Base-by-base conservation (phyloP, 37 sponge, comb jelly and placozoan species). In the Eunapius fragilis region DNA sequence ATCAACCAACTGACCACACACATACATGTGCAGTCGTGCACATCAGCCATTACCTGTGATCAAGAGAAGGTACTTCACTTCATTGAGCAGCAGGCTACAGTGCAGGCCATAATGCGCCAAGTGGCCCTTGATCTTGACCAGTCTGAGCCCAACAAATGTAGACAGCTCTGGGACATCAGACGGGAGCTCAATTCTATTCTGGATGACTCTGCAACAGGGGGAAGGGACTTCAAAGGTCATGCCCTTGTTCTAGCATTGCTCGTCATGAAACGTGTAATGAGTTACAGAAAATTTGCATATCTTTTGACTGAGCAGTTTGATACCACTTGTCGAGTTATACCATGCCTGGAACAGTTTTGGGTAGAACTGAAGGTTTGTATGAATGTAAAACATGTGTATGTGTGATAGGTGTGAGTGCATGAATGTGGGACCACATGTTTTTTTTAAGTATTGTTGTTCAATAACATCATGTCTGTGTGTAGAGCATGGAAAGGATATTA, bases 1-100 rank as follows among this genome's bases (percentile, higher is more conserved):
- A 58, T 58, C 6, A 12, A 2, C 58, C 6, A 2, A 11, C 14
- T n/a, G n/a, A n/a, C n/a, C n/a, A n/a, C n/a, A n/a, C n/a, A n/a
- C n/a, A n/a, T n/a, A n/a, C n/a, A n/a, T n/a, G n/a, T n/a, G n/a
- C n/a, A n/a, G n/a, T n/a, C n/a, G n/a, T n/a, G 58, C 14, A 58
- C 0, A 11, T 58, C 58, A 11, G 14, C 58, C 58, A 58, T 19
- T 19, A 58, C 6, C 19, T 17, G 19, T 17, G 22, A 58, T 58
- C 19, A 74, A 22, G 80, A 86, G 67, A 82, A 32, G 80, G 68
- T 91, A 2, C 70, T 95, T 0, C 79, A 90, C 9, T 88, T 90
- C 31, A 90, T 96, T 25, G 96, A 96, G 72, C 71, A 76, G 77
- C 96, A 96, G 74, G 96, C 96, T 23, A 71, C 90, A 12, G 32